phyloP scores from a whole-genome alignment of 2,797 vertebrate species.

The Hyperoplus lanceolatus region DNA sequence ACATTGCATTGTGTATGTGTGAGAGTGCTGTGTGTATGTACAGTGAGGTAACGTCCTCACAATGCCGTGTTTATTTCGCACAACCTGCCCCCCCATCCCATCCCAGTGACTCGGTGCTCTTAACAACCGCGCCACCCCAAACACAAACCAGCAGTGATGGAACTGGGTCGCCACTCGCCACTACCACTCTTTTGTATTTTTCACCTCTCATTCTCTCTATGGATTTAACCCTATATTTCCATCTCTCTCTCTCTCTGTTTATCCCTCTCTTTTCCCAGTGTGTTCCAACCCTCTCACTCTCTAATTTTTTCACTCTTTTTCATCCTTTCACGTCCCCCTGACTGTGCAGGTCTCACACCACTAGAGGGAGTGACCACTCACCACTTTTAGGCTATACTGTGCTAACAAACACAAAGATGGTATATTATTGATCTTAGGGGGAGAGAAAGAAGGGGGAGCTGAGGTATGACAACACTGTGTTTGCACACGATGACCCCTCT shows the following conservation, averaged over 20 bases:
- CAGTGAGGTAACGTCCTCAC: conserved; percentile 40
- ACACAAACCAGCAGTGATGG: conserved; percentile 88
- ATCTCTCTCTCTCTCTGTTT: conserved; percentile 23
- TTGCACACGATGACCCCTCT: conserved; percentile 56
- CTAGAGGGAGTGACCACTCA: conserved; percentile 74
- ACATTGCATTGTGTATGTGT: conserved; percentile 12
- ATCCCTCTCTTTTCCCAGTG: conserved; percentile 8
- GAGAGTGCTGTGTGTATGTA: conserved; percentile 7
- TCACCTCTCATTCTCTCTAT: conserved; percentile 55
- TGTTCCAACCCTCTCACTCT: conserved; percentile 6
- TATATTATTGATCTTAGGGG: conserved; percentile 68
- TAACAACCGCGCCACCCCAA: conserved; percentile 80
- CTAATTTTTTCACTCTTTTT: conserved; percentile 8
- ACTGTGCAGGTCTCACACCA: conserved; percentile 59
- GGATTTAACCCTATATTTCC: conserved; percentile 31
- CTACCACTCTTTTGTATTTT: conserved; percentile 45
- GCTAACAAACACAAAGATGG: conserved; percentile 65
- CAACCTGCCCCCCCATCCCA: conserved; percentile 29
- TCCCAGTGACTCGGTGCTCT: conserved; percentile 78
- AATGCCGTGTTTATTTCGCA: conserved; percentile 56
- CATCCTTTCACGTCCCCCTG: background rate
- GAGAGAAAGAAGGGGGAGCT: conserved; percentile 37
- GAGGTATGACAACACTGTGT: conserved; percentile 67
- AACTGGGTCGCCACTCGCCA: conserved; percentile 83
- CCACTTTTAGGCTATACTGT: conserved; percentile 14